These are phyloP conservation scores for Oncorhynchus clarkii DNA, from an alignment of 2,113 vertebrate genomes.

Conservation along the genomic window DNA sequence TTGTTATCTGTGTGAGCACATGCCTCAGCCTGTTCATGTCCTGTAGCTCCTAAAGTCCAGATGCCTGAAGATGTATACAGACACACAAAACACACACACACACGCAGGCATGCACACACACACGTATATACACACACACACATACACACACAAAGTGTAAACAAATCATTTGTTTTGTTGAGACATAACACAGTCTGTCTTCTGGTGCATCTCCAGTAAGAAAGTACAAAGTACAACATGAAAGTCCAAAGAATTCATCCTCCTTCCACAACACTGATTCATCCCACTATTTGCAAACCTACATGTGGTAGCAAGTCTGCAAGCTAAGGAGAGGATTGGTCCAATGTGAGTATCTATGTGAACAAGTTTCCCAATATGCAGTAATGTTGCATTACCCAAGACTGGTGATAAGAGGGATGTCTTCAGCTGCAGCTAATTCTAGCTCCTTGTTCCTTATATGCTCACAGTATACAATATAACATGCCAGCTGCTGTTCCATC, in stretches of 20 bases:
- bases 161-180: no score
- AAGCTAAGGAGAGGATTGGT: not conserved
- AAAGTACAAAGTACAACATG: no score
- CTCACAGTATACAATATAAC: not conserved
- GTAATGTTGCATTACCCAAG: not conserved
- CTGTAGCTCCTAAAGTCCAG: constrained; percentile 39
- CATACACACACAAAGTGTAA: not conserved
- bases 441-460: not conserved
- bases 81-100: not conserved
- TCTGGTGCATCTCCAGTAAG: no score
- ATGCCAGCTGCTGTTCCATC: not conserved
- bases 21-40: constrained; percentile 46
- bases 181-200: not conserved
- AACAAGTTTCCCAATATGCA: not conserved
- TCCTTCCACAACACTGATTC: not conserved
- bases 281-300: not conserved
- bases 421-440: not conserved
- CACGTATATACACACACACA: not conserved
- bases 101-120: not conserved
- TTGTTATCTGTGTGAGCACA: constrained; percentile 52
- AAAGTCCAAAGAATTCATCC: no score
- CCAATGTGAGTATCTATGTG: not conserved
- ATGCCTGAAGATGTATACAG: constrained; percentile 18
- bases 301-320: constrained; percentile 25
- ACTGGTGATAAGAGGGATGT: not conserved